Percentiles rank a stretch among this genome's conserved stretches.
Evolutionary conservation across 2,113 vertebrate species (phyloP).

Genomic region (Coptodon bakossiorum): DNA sequence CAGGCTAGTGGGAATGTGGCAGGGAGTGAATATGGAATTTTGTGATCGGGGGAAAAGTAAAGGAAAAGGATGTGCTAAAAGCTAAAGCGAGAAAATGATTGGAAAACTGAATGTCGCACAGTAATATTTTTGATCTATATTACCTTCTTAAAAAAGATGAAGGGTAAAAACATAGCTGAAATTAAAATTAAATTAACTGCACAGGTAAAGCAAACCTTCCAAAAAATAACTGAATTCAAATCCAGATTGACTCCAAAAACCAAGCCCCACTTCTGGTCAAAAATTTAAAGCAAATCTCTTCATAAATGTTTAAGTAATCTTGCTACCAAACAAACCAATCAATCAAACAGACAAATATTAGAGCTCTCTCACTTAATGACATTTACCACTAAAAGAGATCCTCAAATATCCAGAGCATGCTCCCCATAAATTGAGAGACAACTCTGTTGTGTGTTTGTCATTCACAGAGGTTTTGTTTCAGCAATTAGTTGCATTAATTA

Average conservation of each 20-base stretch:
- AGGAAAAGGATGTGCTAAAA: neutral
- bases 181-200: neutral
- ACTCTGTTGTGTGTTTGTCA: neutral
- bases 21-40: neutral
- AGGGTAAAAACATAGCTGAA: neutral
- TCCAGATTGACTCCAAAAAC: neutral
- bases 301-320: neutral
- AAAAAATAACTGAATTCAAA: neutral
- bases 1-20: neutral
- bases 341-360: neutral
- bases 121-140: neutral
- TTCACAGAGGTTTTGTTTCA: neutral
- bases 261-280: neutral
- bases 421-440: neutral
- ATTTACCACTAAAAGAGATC: neutral
- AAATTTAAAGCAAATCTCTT: neutral
- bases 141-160: neutral
- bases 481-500: neutral
- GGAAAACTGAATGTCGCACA: neutral
- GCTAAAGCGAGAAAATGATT: neutral
- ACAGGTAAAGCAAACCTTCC: neutral
- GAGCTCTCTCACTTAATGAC: neutral
- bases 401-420: neutral
- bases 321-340: neutral
- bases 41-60: neutral